Evolutionary conservation across 2,888 invertebrate species (phyloP).

Genomic region (Linhomoeus sp.): DNA sequence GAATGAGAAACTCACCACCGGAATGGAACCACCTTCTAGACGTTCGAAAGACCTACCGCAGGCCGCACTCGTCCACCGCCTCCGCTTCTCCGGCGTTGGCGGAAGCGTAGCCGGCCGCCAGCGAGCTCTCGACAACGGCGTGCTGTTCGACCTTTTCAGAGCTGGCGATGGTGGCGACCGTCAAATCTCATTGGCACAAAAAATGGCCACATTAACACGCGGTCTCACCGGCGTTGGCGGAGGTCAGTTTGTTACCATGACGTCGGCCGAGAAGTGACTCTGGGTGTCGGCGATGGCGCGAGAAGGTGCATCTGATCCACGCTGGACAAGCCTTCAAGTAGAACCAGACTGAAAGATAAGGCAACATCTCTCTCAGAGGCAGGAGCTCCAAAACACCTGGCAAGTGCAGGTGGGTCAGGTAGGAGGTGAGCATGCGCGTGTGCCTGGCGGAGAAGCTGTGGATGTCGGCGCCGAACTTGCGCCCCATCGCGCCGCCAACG

Average conservation of each 20-base stretch:
- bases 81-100: conserved; percentile 31
- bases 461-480: no score
- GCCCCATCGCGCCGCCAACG: background rate
- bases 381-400: conserved; percentile 13
- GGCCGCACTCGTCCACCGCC: conserved; percentile 75
- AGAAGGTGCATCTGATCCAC: conserved; percentile 97
- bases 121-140: conserved; percentile 21
- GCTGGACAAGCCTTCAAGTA: conserved; percentile 69
- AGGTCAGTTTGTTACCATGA: conserved; percentile 31
- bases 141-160: conserved; percentile 89
- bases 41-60: conserved; percentile 47
- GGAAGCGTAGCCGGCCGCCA: conserved; percentile 18
- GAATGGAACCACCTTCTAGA: conserved; percentile 59
- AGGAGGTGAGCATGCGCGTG: conserved; percentile 57
- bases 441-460: conserved; percentile 8
- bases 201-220: no score
- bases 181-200: no score
- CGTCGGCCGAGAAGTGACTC: conserved; percentile 29
- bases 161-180: conserved; percentile 72
- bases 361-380: no score
- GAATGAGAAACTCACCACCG: conserved; percentile 42
- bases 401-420: conserved; percentile 56
- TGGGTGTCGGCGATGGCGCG: conserved; percentile 96
- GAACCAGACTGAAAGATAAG: background rate
- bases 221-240: conserved; percentile 45